Evolutionary conservation across 2,113 vertebrate species (phyloP).

Genomic region (Sceloporus tristichus): DNA sequence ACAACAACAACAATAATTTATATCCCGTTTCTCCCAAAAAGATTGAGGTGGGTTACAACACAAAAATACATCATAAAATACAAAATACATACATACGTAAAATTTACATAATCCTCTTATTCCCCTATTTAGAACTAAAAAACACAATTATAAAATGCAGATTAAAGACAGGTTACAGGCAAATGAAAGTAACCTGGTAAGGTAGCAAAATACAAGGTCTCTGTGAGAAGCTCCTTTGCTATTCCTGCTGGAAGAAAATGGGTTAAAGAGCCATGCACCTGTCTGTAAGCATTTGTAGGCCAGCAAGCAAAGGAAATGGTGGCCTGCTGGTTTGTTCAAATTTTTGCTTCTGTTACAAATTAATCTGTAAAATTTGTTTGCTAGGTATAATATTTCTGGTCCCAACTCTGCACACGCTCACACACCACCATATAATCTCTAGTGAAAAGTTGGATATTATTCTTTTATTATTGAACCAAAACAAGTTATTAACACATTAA

Average conservation of each 20-base stretch:
- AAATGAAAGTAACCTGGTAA: neutral
- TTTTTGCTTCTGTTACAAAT: neutral
- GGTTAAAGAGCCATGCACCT: neutral
- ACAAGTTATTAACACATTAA: slow-evolving; percentile 70
- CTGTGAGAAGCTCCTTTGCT: neutral
- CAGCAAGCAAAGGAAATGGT: neutral
- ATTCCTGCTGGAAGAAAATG: neutral
- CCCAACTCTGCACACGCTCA: neutral
- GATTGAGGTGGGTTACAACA: too few species aligned
- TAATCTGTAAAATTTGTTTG: neutral
- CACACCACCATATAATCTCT: slow-evolving; percentile 29
- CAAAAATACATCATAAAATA: too few species aligned
- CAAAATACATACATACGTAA: too few species aligned
- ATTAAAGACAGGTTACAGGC: neutral
- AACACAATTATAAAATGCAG: too few species aligned
- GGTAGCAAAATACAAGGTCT: neutral
- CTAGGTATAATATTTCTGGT: slow-evolving; percentile 7
- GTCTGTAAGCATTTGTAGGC: neutral
- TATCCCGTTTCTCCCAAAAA: too few species aligned
- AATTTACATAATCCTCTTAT: too few species aligned
- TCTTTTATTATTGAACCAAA: slow-evolving; percentile 65
- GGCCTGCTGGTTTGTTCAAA: neutral
- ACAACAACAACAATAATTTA: too few species aligned
- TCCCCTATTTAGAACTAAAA: too few species aligned
- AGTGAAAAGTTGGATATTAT: neutral